Evolutionary conservation across 1,140 invertebrate genomes (phyloP), one percentile per base, ranked within the genome.

Genomic region (Chelonus insularis): DNA sequence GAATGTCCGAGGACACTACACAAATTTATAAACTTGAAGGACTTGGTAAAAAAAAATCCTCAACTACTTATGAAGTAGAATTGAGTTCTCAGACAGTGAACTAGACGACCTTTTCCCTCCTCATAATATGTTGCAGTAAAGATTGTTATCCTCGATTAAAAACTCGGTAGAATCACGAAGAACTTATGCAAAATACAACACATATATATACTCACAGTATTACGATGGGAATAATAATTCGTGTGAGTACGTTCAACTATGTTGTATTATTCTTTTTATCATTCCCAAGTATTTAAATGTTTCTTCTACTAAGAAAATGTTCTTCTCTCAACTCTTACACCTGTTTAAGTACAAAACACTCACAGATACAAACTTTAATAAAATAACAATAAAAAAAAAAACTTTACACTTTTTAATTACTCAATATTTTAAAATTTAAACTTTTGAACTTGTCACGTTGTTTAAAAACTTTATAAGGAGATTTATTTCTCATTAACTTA

Each of bases 141-240:
- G 50, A 52, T 52, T 1, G 23, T 34, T 32, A 52, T 50, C 47
- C 47, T 50, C 25, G 50, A 52, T 32, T 18, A 34, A 14, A 32
- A 52, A 34, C 45, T 48, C 12, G 9, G 12, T 39, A n/a, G n/a
- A 34, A 52, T 34, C 50, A 16, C 25, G 25, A 8, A 52, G n/a
- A 45, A 25, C 45, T 29, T 29, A 48, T 48, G 45, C 45, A 48
- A 48, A 48, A 23, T 48, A 52, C 25, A 50, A 8, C 18, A 3
- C 16, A 9, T 45, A 16, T 45, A 16, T 18, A 16, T 43, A 43
- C 41, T 16, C n/a, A 29, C 25, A 29, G 25, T 29, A 7, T 7
- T 29, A 29, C 25, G 18, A 45, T 21, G 14, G 16, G 18, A 21
- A 45, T 18, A 16, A 45, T 45, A 39, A 39, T 39, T 39, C 36